Percentiles rank a stretch among this genome's conserved stretches.
Conservation (phyloP, 2,888 invertebrate genomes). For the Acanthococcus lagerstroemiae region DNA sequence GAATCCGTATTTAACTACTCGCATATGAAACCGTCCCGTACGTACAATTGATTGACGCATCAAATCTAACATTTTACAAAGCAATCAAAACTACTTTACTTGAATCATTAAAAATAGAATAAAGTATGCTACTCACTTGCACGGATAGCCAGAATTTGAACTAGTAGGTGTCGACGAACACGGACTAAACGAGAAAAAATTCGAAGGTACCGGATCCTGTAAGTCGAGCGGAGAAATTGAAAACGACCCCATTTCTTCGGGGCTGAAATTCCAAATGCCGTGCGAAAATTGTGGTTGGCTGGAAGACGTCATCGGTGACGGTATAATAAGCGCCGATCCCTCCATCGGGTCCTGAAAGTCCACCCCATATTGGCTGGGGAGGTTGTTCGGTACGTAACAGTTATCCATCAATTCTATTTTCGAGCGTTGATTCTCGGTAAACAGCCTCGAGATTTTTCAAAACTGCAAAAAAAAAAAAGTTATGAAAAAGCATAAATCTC, state of each 20-base stretch:
- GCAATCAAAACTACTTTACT: too few relatives aligned
- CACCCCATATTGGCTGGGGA: constrained; percentile 23
- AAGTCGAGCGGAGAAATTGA: constrained; percentile 23
- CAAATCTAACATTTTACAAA: too few relatives aligned
- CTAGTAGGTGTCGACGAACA: constrained; percentile 20
- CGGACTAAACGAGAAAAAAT: constrained; percentile 24
- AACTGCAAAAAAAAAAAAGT: too few relatives aligned
- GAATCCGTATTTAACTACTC: too few relatives aligned
- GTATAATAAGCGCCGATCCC: constrained; percentile 19
- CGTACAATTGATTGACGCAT: too few relatives aligned
- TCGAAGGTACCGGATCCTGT: constrained; percentile 21
- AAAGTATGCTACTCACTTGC: constrained; percentile 13
- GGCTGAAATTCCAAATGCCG: constrained; percentile 25
- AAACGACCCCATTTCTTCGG: constrained; percentile 29
- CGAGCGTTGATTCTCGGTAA: constrained; percentile 2
- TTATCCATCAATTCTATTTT: constrained; percentile 35
- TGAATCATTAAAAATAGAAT: too few relatives aligned
- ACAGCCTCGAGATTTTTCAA: neutral
- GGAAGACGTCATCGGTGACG: constrained; percentile 15
- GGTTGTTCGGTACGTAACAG: constrained; percentile 39
- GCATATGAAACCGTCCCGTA: too few relatives aligned
- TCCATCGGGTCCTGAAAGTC: constrained; percentile 16
- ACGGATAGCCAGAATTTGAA: constrained; percentile 15
- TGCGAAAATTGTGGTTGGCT: constrained; percentile 27
- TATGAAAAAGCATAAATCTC: too few relatives aligned